phyloP scores from a whole-genome alignment of 2,113 vertebrate species.

The Chaetops frenatus region DNA sequence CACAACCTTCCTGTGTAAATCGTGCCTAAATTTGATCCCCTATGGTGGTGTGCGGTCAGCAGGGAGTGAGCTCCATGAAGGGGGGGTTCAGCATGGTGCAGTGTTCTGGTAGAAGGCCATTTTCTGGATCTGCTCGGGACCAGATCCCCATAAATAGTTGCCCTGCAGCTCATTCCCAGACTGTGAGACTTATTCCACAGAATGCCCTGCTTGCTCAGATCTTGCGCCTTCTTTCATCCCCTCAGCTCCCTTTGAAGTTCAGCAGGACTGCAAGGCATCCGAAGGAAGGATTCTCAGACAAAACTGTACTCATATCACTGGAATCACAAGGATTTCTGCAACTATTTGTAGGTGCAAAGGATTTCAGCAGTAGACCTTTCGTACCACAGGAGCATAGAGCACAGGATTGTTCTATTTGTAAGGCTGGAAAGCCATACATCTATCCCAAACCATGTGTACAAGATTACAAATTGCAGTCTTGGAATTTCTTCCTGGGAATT shows the following conservation, averaged over 20 bases:
- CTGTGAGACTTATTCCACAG: neutral
- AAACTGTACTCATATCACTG: neutral
- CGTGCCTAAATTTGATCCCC: accelerated
- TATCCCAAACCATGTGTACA: accelerated
- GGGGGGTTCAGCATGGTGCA: neutral
- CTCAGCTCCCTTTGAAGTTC: neutral
- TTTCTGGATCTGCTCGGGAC: neutral
- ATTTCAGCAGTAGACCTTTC: neutral
- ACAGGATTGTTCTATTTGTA: neutral
- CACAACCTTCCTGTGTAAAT: neutral
- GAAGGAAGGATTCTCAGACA: neutral
- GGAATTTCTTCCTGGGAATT: neutral
- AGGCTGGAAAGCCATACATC: neutral
- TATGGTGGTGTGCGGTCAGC: neutral
- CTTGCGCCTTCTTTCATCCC: neutral
- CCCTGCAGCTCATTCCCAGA: neutral
- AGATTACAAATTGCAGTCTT: neutral
- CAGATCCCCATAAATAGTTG: neutral
- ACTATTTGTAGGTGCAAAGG: neutral
- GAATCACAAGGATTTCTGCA: neutral
- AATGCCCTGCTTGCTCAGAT: neutral
- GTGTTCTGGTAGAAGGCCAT: neutral
- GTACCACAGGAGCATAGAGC: neutral
- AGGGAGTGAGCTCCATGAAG: accelerated
- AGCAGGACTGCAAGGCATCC: neutral